Percentiles rank a stretch among this genome's conserved stretches.
Conservation (phyloP, 1,140 invertebrate species). For the Ridgeia piscesae region DNA sequence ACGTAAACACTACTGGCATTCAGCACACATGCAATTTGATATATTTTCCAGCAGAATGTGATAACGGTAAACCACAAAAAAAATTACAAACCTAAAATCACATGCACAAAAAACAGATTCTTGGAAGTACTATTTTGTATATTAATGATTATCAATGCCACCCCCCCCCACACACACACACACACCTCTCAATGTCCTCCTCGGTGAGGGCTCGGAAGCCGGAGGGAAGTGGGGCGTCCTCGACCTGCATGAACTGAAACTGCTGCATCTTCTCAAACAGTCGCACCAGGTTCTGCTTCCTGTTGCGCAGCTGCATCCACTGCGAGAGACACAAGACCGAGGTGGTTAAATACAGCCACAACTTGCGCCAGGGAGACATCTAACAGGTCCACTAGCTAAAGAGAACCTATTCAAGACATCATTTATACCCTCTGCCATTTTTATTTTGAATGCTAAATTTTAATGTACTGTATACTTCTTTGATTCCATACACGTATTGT, state of each 20-base stretch:
- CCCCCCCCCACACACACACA: not conserved
- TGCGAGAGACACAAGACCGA: conserved; percentile 43
- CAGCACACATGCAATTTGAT: too few relatives aligned
- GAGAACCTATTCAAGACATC: too few relatives aligned
- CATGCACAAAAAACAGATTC: not conserved
- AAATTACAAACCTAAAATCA: not conserved
- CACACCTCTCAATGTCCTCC: conserved; percentile 77
- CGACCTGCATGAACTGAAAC: conserved; percentile 81
- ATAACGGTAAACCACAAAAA: not conserved
- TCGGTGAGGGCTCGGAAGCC: conserved; percentile 80
- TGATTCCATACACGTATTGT: too few relatives aligned
- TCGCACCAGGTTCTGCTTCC: conserved; percentile 80
- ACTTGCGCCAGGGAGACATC: too few relatives aligned
- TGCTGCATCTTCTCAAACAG: conserved; percentile 91
- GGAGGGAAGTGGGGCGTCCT: conserved; percentile 82
- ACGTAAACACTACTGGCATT: too few relatives aligned
- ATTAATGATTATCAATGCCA: not conserved
- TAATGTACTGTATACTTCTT: too few relatives aligned
- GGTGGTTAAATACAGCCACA: too few relatives aligned
- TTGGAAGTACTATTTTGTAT: not conserved
- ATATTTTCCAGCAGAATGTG: too few relatives aligned
- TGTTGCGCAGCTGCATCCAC: conserved; percentile 89
- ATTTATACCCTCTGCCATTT: too few relatives aligned
- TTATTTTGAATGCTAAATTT: too few relatives aligned
- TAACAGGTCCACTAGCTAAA: too few relatives aligned